Conservation (phyloP, 1,140 invertebrate genomes). For the Archivesica marissinica region DNA sequence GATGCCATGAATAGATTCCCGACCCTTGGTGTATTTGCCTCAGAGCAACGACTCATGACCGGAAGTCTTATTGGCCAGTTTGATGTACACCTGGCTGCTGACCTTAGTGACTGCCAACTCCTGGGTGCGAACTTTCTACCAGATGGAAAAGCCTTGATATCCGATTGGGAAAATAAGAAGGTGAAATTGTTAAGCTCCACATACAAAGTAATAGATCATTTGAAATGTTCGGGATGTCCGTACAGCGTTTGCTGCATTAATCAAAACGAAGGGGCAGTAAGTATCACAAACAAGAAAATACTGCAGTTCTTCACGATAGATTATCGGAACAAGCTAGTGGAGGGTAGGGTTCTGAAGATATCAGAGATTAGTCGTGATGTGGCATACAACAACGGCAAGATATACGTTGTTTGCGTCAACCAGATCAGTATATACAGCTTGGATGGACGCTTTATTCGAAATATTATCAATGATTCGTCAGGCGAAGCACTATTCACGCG, state of each 20-base stretch:
- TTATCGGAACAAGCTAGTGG: neutral
- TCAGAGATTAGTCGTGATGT: constrained; percentile 10
- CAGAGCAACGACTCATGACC: neutral
- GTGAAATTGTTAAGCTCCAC: neutral
- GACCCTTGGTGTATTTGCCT: neutral
- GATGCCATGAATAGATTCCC: constrained; percentile 7
- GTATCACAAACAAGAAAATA: constrained; percentile 15
- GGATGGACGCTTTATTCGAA: neutral
- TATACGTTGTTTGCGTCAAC: constrained; percentile 1
- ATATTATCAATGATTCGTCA: neutral
- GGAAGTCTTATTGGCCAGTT: constrained; percentile 16
- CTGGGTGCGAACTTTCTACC: constrained; percentile 33
- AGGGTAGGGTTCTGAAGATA: neutral
- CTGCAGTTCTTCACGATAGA: constrained; percentile 18
- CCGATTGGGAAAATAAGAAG: constrained; percentile 43
- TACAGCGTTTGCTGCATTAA: constrained; percentile 21
- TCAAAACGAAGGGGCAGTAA: constrained; percentile 34
- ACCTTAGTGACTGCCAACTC: constrained; percentile 15
- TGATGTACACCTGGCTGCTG: constrained; percentile 14
- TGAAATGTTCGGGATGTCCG: constrained; percentile 25
- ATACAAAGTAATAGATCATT: constrained; percentile 11
- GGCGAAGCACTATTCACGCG: neutral
- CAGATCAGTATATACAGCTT: neutral
- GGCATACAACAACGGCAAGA: constrained; percentile 16
- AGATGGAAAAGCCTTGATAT: constrained; percentile 12